These are phyloP conservation scores for Triops cancriformis DNA, from an alignment of 1,140 invertebrate genomes.

Conservation along the genomic window DNA sequence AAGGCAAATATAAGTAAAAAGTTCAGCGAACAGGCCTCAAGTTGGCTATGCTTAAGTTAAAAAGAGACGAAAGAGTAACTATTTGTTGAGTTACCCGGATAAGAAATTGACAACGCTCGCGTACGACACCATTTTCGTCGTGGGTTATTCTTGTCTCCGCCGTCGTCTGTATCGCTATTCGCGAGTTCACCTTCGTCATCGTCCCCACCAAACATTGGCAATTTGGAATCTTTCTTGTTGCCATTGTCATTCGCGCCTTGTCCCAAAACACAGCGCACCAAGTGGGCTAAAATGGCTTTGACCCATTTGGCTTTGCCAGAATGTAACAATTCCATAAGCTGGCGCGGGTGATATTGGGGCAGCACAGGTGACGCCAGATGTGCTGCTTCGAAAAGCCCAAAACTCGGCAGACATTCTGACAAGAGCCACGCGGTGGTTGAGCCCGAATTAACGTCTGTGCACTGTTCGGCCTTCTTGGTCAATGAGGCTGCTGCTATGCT, in stretches of 20 bases:
- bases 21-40: too few relatives aligned
- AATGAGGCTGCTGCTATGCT: background rate
- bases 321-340: constrained; percentile 96
- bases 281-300: constrained; percentile 92
- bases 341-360: constrained; percentile 98
- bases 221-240: constrained; percentile 30
- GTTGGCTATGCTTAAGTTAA: too few relatives aligned
- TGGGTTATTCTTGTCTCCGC: constrained; percentile 55
- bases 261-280: constrained; percentile 57
- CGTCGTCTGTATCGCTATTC: constrained; percentile 28
- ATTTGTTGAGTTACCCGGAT: constrained; percentile 45
- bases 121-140: constrained; percentile 72
- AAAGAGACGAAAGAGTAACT: too few relatives aligned
- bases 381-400: constrained; percentile 93
- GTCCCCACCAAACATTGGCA: constrained; percentile 27
- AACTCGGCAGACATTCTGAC: constrained; percentile 71
- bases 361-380: constrained; percentile 92
- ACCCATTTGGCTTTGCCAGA: constrained; percentile 94
- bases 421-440: constrained; percentile 1
- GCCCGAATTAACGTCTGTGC: background rate
- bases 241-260: constrained; percentile 30
- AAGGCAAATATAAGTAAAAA: too few relatives aligned
- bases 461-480: constrained; percentile 19
- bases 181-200: constrained; percentile 14
- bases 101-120: constrained; percentile 77